phyloP scores from a whole-genome alignment of 2,113 vertebrate species.

The Lepus timidus region DNA sequence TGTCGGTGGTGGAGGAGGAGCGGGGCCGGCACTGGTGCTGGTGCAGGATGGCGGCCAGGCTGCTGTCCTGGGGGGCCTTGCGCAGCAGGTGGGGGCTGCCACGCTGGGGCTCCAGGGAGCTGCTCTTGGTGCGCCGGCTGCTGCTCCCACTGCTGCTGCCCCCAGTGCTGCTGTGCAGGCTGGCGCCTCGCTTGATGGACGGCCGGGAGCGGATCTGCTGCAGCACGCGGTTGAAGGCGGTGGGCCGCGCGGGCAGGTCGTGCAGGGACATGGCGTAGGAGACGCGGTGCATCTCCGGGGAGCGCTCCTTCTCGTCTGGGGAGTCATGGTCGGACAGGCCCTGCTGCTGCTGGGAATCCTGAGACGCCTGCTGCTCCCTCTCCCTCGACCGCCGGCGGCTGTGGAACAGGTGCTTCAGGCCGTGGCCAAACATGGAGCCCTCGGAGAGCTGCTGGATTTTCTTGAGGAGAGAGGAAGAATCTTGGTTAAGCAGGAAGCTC shows the following conservation, averaged over 20 bases:
- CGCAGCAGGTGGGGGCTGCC: conserved; percentile 90
- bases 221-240: conserved; percentile 92
- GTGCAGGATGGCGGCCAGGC: conserved; percentile 90
- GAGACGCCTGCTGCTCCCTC: conserved; percentile 87
- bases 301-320: conserved; percentile 91
- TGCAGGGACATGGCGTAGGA: conserved; percentile 92
- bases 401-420: conserved; percentile 93
- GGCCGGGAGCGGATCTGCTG: conserved; percentile 93
- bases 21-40: conserved; percentile 91
- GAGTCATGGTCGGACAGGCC: conserved; percentile 90
- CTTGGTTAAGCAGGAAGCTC: conserved; percentile 8
- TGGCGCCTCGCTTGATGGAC: conserved; percentile 91
- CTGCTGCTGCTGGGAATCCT: conserved; percentile 83
- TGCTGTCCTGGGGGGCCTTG: conserved; percentile 89
- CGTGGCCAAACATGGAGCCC: conserved; percentile 93
- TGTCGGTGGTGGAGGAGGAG: conserved; percentile 92
- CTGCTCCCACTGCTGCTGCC: conserved; percentile 65
- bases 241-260: conserved; percentile 91
- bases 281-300: conserved; percentile 93
- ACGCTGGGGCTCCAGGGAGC: conserved; percentile 88
- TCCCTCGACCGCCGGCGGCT: conserved; percentile 91
- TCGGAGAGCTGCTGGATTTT: conserved; percentile 93
- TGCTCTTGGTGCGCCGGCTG: conserved; percentile 87
- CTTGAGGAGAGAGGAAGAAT: conserved; percentile 78
- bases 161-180: conserved; percentile 87